phyloP scores from a whole-genome alignment of 2,797 vertebrate species.

The Chromis chromis region DNA sequence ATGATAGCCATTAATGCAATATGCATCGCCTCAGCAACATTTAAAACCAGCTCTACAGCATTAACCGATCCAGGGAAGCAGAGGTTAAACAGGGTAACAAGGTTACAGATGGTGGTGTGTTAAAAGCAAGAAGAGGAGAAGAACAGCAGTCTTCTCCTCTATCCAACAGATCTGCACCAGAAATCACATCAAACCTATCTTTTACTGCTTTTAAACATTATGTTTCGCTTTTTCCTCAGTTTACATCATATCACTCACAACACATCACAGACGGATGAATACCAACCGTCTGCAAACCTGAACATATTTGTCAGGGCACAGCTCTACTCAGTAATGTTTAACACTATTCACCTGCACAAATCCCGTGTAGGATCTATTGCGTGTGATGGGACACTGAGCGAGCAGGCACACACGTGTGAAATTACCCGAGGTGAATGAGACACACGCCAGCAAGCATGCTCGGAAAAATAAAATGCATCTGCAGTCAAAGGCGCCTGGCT shows the following conservation, averaged over 20 bases:
- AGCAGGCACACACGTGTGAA: conserved; percentile 45
- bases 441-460: conserved; percentile 41
- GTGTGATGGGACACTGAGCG: conserved; percentile 28
- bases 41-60: conserved; percentile 22
- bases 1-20: conserved; percentile 27
- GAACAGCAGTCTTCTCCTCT: not conserved
- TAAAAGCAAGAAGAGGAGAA: conserved; percentile 5
- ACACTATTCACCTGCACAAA: not conserved
- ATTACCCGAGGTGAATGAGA: conserved; percentile 27
- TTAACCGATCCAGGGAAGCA: not conserved
- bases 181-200: not conserved
- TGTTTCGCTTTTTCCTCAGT: not conserved
- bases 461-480: conserved; percentile 9
- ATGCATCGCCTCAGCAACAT: conserved; percentile 17
- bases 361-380: conserved; percentile 29
- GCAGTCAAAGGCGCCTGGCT: conserved; percentile 29
- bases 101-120: conserved; percentile 2
- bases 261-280: too few relatives aligned
- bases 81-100: conserved; percentile 10
- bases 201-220: not conserved
- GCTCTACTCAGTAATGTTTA: conserved; percentile 32
- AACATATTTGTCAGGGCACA: conserved; percentile 11
- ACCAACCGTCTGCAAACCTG: not conserved
- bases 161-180: not conserved
- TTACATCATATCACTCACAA: too few relatives aligned